phyloP scores from a whole-genome alignment of 2,113 vertebrate genomes.

The Naja naja region DNA sequence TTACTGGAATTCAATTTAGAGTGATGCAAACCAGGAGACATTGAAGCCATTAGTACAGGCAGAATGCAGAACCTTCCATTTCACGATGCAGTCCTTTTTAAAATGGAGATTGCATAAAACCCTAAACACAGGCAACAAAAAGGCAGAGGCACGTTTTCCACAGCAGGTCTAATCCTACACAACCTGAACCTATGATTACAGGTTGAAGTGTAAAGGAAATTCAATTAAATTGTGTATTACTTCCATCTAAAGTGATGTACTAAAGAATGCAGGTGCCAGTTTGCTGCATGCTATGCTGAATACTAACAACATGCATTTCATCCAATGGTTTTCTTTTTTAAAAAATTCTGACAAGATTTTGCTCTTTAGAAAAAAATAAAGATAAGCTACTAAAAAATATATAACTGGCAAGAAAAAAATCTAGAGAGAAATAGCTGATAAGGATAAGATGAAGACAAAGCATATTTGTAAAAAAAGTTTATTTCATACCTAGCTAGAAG shows the following conservation, averaged over 20 bases:
- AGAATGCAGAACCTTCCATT: not conserved
- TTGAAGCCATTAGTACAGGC: not conserved
- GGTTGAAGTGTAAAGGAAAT: constrained; percentile 20
- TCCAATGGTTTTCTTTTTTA: not conserved
- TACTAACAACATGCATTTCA: not conserved
- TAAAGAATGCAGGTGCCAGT: not conserved
- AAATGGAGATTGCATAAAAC: constrained; percentile 20
- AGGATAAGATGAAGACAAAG: not conserved
- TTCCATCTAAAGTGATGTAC: constrained; percentile 17
- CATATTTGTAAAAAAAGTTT: not conserved
- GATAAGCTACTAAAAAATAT: not conserved
- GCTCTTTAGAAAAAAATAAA: not conserved
- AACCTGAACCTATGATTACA: constrained; percentile 28
- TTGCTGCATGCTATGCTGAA: not conserved
- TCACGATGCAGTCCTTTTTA: not conserved
- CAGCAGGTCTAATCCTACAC: constrained; percentile 5
- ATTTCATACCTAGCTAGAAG: not conserved
- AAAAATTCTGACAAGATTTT: not conserved
- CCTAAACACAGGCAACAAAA: not conserved
- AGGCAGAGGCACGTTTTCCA: not conserved
- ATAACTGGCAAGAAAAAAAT: not conserved
- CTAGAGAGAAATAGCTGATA: not conserved
- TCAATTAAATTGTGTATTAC: constrained; percentile 2
- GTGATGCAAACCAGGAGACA: constrained; percentile 16
- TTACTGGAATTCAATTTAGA: constrained; percentile 24